Conservation (phyloP, 1,140 invertebrate genomes). For the Panulirus ornatus region DNA sequence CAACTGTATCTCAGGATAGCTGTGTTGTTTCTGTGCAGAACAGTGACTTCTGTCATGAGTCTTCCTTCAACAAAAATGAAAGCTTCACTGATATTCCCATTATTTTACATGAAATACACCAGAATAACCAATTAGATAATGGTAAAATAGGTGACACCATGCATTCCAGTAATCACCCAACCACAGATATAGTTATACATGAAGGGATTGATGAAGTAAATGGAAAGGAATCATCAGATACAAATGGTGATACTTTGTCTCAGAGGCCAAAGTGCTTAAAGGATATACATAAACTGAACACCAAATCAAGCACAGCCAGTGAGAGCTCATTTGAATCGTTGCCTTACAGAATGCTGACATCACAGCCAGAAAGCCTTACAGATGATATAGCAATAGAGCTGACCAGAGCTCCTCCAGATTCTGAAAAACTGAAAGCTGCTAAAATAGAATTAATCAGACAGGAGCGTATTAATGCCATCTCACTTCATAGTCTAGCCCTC, state of each 20-base stretch:
- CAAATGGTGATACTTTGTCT: background rate
- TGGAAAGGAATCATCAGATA: background rate
- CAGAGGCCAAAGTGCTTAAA: slow-evolving; percentile 49
- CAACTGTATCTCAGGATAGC: background rate
- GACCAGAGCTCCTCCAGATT: slow-evolving; percentile 45
- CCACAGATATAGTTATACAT: background rate
- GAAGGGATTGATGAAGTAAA: background rate
- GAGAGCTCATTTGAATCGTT: slow-evolving; percentile 67
- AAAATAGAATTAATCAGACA: slow-evolving; percentile 50
- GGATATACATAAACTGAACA: slow-evolving; percentile 59
- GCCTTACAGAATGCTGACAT: slow-evolving; percentile 58
- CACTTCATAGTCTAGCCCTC: slow-evolving; percentile 18
- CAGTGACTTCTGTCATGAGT: background rate
- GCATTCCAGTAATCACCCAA: background rate
- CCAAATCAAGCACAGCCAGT: slow-evolving; percentile 66
- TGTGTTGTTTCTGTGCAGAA: background rate
- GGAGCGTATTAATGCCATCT: slow-evolving; percentile 61
- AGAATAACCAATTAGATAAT: background rate
- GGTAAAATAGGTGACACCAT: background rate
- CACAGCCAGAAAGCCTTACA: slow-evolving; percentile 59
- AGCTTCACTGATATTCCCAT: slow-evolving; percentile 17
- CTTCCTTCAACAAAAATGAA: background rate
- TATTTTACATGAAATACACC: background rate
- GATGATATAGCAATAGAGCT: slow-evolving; percentile 61
- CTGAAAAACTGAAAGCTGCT: slow-evolving; percentile 35